Base-by-base conservation (phyloP, 1,140 invertebrate genomes). In the Bombyx mandarina region DNA sequence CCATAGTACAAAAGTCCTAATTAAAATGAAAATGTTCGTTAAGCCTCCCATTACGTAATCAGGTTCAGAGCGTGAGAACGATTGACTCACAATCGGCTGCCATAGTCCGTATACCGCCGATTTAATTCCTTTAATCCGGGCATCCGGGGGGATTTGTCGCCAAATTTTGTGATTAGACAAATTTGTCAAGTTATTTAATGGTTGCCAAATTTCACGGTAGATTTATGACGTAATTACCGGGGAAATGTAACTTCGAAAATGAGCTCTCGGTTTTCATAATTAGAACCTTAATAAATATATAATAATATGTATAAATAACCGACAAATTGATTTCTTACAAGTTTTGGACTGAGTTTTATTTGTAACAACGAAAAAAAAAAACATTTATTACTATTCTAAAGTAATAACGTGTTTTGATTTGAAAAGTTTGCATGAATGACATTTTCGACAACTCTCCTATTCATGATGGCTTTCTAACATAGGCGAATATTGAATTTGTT, bases 51-150 rank as follows among this genome's bases (percentile, higher is more conserved):
- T 55, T 54, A 55, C 10, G 45, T 54, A 61, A 64, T 60, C 52
- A 54, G 52, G 48, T 58, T 58, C 10, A 62, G 54, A 62, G 53
- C 46, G 51, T 54, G 44, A 55, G 55, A 58, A 58, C 57, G 57
- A 62, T 62, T 58, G 53, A 54, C 10, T 62, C 52, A 45, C 46
- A 53, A 60, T 51, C 47, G 55, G 52, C 47, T 46, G 35, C 42
- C 18, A 45, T 42, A 52, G 44, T 54, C 54, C 54, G 61, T 53
- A 53, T 44, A 57, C 44, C 46, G 7, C 45, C 10, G 58, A 57
- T 54, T 63, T 60, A 54, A 60, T 57, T 54, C 52, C 52, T 43
- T 46, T 63, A 57, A 63, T 58, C 61, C 62, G 22, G 46, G 18
- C 42, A 45, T 43, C 7, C 45, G 43, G 35, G 57, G 54, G 57